phyloP scores from a whole-genome alignment of 2,113 vertebrate genomes.

The mouse (Mus musculus) region DNA sequence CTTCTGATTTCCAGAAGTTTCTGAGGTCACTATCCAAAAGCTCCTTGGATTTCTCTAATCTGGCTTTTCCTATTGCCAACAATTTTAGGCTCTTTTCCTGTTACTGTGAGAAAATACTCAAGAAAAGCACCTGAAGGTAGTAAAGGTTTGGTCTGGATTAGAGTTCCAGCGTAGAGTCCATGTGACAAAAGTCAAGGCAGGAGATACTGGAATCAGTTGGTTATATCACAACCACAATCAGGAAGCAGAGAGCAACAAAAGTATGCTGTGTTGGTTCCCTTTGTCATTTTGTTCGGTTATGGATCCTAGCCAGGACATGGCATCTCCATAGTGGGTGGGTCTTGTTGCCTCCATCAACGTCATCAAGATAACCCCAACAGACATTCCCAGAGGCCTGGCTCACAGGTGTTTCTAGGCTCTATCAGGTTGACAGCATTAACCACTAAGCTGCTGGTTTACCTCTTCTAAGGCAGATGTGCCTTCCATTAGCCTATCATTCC shows the following conservation, averaged over 20 bases:
- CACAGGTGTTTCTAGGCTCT: not conserved
- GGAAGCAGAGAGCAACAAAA: not conserved
- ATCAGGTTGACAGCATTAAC: not conserved
- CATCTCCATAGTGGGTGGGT: not conserved
- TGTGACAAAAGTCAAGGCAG: not conserved
- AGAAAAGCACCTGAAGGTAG: no score
- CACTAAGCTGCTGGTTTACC: not conserved
- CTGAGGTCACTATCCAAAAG: not conserved
- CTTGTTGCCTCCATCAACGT: not conserved
- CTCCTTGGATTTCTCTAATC: not conserved
- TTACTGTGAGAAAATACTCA: not conserved
- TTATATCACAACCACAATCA: not conserved
- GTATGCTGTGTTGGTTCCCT: not conserved
- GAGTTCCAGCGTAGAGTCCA: not conserved
- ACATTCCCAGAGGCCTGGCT: not conserved
- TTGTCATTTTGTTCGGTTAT: not conserved
- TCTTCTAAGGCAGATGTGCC: not conserved
- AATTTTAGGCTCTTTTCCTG: not conserved
- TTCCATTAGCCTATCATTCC: not conserved
- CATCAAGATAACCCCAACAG: rapidly evolving
- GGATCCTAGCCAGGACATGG: not conserved
- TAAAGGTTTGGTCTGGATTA: not conserved
- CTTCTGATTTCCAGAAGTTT: constrained; percentile 34
- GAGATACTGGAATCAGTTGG: not conserved
- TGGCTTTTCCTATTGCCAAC: not conserved